These are phyloP conservation scores for Tetanocera ferruginea DNA, from an alignment of 2,888 invertebrate genomes.

Conservation along the genomic window DNA sequence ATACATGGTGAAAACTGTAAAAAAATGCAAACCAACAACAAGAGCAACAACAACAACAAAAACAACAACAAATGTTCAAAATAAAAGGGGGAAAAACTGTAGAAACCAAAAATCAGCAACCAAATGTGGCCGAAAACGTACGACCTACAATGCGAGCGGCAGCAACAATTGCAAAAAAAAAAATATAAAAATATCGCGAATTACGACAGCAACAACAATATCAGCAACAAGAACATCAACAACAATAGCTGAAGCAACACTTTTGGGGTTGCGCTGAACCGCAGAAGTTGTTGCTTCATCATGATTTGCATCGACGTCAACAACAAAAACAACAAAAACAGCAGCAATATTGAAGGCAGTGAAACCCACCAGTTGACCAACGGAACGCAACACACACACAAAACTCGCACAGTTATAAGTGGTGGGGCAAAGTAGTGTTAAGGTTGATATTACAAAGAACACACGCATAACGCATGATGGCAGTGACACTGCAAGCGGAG, in stretches of 20 bases:
- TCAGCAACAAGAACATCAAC: conserved; percentile 31
- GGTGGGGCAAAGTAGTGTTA: neutral
- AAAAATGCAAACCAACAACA: conserved; percentile 32
- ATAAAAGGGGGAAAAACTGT: conserved; percentile 45
- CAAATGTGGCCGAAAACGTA: conserved; percentile 55
- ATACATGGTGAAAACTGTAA: conserved; percentile 22
- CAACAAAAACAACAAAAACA: conserved; percentile 20
- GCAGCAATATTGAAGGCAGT: conserved; percentile 20
- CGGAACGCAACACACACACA: conserved; percentile 4
- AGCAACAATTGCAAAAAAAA: conserved; percentile 42
- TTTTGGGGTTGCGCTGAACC: conserved; percentile 52
- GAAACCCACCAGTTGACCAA: neutral
- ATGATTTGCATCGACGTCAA: conserved; percentile 12
- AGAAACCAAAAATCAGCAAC: conserved; percentile 67
- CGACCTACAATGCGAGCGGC: conserved; percentile 45
- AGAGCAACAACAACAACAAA: conserved; percentile 29
- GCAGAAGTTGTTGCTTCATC: conserved; percentile 54
- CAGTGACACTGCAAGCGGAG: neutral
- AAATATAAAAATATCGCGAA: conserved; percentile 53
- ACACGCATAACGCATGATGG: neutral
- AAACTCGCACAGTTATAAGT: neutral
- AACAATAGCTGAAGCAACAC: conserved; percentile 47
- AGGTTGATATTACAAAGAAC: neutral
- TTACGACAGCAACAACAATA: conserved; percentile 53
- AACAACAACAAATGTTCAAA: conserved; percentile 15